Evolutionary conservation across 2,797 vertebrate genomes (phyloP), one percentile per base, ranked within the genome.

Genomic region (Pipistrellus kuhlii): DNA sequence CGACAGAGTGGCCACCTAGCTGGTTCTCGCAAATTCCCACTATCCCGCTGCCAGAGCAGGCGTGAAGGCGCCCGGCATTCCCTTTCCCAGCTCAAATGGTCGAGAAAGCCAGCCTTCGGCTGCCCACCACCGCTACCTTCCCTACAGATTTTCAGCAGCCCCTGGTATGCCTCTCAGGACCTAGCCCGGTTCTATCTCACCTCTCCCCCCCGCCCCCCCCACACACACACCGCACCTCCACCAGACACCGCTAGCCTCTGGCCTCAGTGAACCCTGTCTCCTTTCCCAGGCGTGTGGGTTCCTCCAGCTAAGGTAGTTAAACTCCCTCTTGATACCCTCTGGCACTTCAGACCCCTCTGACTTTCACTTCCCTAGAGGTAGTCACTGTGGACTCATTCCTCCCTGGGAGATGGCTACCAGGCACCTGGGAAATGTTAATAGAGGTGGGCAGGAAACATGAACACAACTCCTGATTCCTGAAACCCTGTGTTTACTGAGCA

Each of bases 51-150:
- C 35, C 59, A 57, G 57, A 25, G 57, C 59, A 8, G 17, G 41
- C 1, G 3, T 4, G 23, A 72, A 55, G 18, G 13, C 5, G 0
- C 12, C 21, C 1, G 2, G 11, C 5, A 7, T 32, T 18, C 32
- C 46, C 27, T 32, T 71, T 48, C 75, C 55, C 35, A 66, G 17
- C 21, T 68, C 12, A 1, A 27, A 35, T 14, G 8, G 59, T 21
- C 3, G 2, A 21, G 27, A 35, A 81, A 87, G 25, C 20, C 25
- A 48, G 55, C 44, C 44, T 35, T 30, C 32, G 3, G 30, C 48
- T 66, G 64, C 73, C 35, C 35, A 32, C 13, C 18, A 21, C n/a
- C 12, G 0, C 10, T n/a, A 44, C 32, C 35, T 68, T 68, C 53
- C 46, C 35, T 27, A 0, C 14, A 17, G 11, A 76, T 46, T 82